Evolutionary conservation across 2,888 invertebrate genomes (phyloP), one percentile per base, ranked within the genome.

Genomic region (Yponomeuta evonymella): DNA sequence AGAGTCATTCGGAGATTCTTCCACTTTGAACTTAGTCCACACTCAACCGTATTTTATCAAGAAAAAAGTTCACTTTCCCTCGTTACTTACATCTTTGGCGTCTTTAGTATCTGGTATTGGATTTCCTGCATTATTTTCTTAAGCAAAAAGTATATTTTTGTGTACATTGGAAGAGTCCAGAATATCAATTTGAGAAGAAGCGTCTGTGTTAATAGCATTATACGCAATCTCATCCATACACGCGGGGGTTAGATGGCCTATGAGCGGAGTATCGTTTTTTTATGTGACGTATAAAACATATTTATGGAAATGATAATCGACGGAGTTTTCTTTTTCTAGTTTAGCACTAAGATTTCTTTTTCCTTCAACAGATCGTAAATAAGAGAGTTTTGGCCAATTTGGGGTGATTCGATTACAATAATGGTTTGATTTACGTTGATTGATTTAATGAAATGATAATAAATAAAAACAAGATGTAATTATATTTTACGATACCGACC

Each of bases 141-240:
- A n/a, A 3, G 4, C 12, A 48, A 23, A 63, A 68, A 48, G 68
- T 23, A 58, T 23, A 67, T 12, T 63, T 48, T 63, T 10, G 48
- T 4, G 0, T 65, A 4, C 11, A 29, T 43, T 10, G n/a, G 8
- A 11, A 29, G n/a, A 48, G 48, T 29, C 85, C 82, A 84, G 86
- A 90, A 90, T 91, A 91, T 91, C 90, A 91, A 90, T 90, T 90
- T 90, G 90, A 90, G 88, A 86, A 91, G 90, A 89, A 92, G 91
- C 92, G 92, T 92, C 92, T 91, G 92, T 91, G 90, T 88, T 92
- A 92, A 92, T 92, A 92, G 92, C 90, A 90, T 92, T 92, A 92
- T 89, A 86, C 90, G 89, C 91, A 92, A 92, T 92, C 92, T 92
- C 91, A 90, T 90, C 91, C 89, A 91, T 90, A 92, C 92, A 92